Evolutionary conservation across 2,797 vertebrate genomes (phyloP).

Genomic region (Accipiter badius): DNA sequence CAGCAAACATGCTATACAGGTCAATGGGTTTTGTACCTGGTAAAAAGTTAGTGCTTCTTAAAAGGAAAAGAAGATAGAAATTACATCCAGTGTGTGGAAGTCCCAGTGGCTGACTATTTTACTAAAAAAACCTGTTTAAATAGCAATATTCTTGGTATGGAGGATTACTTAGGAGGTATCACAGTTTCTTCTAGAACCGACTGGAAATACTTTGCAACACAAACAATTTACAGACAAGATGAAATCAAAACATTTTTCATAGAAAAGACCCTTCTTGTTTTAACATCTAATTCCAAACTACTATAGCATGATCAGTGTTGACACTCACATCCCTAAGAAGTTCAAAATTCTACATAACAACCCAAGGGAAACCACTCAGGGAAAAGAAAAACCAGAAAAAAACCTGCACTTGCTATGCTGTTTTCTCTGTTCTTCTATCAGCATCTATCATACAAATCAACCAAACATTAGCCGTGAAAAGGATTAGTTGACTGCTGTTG

Average conservation of each 20-base stretch:
- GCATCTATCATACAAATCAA: neutral
- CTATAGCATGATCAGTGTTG: neutral
- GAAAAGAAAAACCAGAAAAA: neutral
- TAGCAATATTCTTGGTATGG: neutral
- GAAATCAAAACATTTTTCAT: neutral
- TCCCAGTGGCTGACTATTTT: neutral
- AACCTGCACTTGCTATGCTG: neutral
- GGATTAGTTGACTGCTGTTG: neutral
- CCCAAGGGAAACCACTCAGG: neutral
- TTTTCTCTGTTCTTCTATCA: neutral
- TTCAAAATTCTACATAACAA: neutral
- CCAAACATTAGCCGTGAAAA: neutral
- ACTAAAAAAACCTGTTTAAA: neutral
- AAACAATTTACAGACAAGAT: neutral
- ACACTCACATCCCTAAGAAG: neutral
- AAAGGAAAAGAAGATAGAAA: neutral
- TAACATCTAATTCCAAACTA: neutral
- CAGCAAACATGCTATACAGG: neutral
- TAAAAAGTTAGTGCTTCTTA: neutral
- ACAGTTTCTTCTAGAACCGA: neutral
- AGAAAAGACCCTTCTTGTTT: neutral
- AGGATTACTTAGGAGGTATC: neutral
- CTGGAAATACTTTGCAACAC: neutral
- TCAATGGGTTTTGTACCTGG: neutral
- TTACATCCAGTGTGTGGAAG: neutral